Base-by-base conservation (phyloP, 2,113 vertebrate genomes). In the Petrocephalus zakoni region DNA sequence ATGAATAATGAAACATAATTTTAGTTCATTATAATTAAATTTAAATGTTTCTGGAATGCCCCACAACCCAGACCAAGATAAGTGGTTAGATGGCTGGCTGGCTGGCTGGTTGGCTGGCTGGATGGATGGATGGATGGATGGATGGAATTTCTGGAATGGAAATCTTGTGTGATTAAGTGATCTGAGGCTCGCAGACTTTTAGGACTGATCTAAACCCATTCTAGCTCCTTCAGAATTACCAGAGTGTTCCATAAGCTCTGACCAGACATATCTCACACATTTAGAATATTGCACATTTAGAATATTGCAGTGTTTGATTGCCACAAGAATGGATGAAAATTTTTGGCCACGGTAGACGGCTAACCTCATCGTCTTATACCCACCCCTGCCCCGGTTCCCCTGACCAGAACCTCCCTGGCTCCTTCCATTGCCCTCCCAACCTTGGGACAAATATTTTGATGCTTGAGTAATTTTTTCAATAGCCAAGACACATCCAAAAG, bases 401-500 rank as follows among this genome's bases (percentile, higher is more conserved):
- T 21, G 25, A 15, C 53, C 17, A 61, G 8, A 10, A 21, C 53
- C 55, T 87, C n/a, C 68, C 25, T n/a, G 34, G 17, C 34, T 58
- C 72, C 9, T 34, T 72, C 83, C 49, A n/a, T 19, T 19, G 49
- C 83, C 49, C 21, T 81, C 29, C 84, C 64, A 10, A 34, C 72
- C 85, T 46, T 22, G 4, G 56, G 56, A 87, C n/a, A 87, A 87
- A 58, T n/a, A n/a, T 82, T 82, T 85, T 75, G 22, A 52, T 81
- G 85, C 85, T 87, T 86, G 34, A 46, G 15, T 86, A 21, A 25
- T 51, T 78, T 86, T 89, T 88, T 89, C 21, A 52, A 85, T 47
- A 86, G 58, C 19, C 37, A 85, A 86, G 47, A 47, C 49, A 21
- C 25, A 51, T 78, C 89, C 85, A 89, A 87, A 87, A 87, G 34